Conservation (phyloP, 2,797 vertebrate genomes). For the Microctenopoma stevenorrisi region DNA sequence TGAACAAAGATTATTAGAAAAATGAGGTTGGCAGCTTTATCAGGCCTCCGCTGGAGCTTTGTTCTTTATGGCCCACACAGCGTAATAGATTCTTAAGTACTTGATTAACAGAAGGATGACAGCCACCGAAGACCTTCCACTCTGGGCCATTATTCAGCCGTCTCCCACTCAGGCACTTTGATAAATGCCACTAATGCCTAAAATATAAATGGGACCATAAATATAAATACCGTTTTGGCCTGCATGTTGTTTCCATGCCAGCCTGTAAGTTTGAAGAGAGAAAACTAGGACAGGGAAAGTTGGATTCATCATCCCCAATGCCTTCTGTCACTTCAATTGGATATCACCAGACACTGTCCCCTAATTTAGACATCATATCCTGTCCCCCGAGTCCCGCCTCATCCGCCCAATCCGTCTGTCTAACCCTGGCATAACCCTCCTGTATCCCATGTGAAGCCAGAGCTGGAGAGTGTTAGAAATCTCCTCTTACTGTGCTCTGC, state of each 20-base stretch:
- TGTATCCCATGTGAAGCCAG: constrained; percentile 13
- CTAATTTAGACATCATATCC: constrained; percentile 71
- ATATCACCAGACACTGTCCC: constrained; percentile 61
- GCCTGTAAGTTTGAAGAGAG: constrained; percentile 51
- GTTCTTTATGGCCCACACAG: constrained; percentile 49
- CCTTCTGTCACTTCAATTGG: constrained; percentile 71
- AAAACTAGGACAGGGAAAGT: constrained; percentile 70
- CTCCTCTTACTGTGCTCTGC: constrained; percentile 19
- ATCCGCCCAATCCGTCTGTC: constrained; percentile 45
- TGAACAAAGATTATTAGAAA: constrained; percentile 45
- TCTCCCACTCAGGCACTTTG: constrained; percentile 36
- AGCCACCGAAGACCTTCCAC: constrained; percentile 46
- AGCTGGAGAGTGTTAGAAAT: constrained; percentile 32
- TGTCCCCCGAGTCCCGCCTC: constrained; percentile 62
- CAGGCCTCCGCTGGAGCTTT: constrained; percentile 45
- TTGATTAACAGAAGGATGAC: constrained; percentile 63
- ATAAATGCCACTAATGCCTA: constrained; percentile 48
- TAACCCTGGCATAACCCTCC: constrained; percentile 52
- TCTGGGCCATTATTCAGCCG: constrained; percentile 58
- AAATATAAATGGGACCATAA: constrained; percentile 63
- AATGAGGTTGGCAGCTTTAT: constrained; percentile 54
- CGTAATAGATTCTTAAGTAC: constrained; percentile 65
- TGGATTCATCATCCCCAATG: constrained; percentile 68
- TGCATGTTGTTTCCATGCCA: constrained; percentile 32
- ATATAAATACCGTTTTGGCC: constrained; percentile 66